These are phyloP conservation scores for Stratiomys singularior DNA, from an alignment of 2,888 invertebrate genomes.

Conservation along the genomic window DNA sequence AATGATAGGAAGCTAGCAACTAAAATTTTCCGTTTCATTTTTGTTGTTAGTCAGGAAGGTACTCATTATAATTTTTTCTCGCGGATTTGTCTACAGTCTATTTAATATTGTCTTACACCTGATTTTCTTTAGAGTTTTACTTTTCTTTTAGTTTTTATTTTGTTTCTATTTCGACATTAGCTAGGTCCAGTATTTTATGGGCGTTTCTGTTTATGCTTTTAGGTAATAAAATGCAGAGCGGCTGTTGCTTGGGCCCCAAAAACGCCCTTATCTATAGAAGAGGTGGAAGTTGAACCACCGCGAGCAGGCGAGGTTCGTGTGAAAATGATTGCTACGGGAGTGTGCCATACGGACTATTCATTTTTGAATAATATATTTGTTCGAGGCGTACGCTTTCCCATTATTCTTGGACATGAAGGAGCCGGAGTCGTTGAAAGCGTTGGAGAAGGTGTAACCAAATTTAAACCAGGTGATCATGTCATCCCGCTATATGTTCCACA, in stretches of 20 bases:
- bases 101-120: too few relatives aligned
- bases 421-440: constrained; percentile 95
- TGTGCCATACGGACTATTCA: constrained; percentile 95
- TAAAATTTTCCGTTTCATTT: too few relatives aligned
- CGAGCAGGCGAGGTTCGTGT: constrained; percentile 91
- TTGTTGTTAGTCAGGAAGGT: too few relatives aligned
- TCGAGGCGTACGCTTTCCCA: constrained; percentile 89
- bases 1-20: too few relatives aligned
- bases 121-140: too few relatives aligned
- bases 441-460: constrained; percentile 90
- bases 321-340: constrained; percentile 80
- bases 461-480: constrained; percentile 95
- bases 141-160: too few relatives aligned
- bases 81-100: too few relatives aligned
- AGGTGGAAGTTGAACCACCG: constrained; percentile 93
- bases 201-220: not conserved
- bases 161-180: too few relatives aligned
- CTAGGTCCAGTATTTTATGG: too few relatives aligned
- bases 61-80: too few relatives aligned
- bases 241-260: constrained; percentile 98
- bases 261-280: constrained; percentile 87
- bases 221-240: constrained; percentile 91
- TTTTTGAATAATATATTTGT: constrained; percentile 88
- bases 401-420: constrained; percentile 96
- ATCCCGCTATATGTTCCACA: constrained; percentile 96